These are phyloP conservation scores for Takifugu bimaculatus DNA, from an alignment of 2,113 vertebrate genomes.

Conservation along the genomic window DNA sequence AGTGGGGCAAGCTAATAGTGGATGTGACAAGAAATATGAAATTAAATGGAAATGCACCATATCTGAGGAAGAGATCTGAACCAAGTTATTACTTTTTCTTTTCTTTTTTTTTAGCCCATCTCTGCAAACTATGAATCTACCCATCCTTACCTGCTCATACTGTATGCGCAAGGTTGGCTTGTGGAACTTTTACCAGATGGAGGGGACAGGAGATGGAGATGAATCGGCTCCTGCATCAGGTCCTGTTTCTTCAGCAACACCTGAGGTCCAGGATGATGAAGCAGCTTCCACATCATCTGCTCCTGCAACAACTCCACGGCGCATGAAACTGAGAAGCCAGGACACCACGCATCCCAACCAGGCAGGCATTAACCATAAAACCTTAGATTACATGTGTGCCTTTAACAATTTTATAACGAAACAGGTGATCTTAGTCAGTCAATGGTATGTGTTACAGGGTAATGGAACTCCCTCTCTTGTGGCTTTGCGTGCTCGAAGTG, in stretches of 20 bases:
- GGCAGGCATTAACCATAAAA: slow-evolving; percentile 61
- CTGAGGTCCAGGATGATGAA: slow-evolving; percentile 68
- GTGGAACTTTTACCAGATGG: slow-evolving; percentile 91
- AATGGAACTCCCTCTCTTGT: slow-evolving; percentile 73
- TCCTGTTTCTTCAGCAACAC: background rate
- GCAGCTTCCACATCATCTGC: slow-evolving; percentile 61
- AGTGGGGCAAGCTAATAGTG: background rate
- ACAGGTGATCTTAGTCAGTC: background rate
- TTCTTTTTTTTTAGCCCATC: slow-evolving; percentile 61
- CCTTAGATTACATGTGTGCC: background rate
- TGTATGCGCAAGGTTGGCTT: slow-evolving; percentile 91
- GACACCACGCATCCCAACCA: slow-evolving; percentile 78
- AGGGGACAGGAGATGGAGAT: slow-evolving; percentile 59
- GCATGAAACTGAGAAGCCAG: slow-evolving; percentile 90
- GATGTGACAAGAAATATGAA: background rate
- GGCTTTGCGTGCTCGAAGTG: slow-evolving; percentile 71
- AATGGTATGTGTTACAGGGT: slow-evolving; percentile 42
- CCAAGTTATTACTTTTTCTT: background rate
- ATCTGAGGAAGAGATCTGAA: slow-evolving; percentile 4
- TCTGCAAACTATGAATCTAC: slow-evolving; percentile 72
- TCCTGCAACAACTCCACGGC: slow-evolving; percentile 76
- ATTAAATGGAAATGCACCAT: background rate
- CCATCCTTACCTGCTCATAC: slow-evolving; percentile 83
- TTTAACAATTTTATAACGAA: background rate
- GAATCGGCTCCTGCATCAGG: slow-evolving; percentile 14